phyloP scores from a whole-genome alignment of 1,140 invertebrate species.

The Bombus sylvicola region DNA sequence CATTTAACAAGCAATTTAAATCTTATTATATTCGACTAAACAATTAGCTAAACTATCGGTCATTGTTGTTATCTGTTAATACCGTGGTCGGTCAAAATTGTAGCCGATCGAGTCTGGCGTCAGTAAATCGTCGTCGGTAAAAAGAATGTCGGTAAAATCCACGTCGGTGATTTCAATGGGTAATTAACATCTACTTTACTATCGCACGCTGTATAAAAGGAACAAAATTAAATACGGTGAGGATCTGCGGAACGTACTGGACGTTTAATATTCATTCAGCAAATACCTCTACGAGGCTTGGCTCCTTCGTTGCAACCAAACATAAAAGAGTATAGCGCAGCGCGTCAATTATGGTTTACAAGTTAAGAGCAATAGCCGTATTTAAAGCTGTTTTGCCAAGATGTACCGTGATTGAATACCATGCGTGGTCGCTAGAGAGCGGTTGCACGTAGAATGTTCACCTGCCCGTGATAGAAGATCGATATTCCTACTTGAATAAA shows the following conservation, averaged over 20 bases:
- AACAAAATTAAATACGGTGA: background rate
- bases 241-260: background rate
- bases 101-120: no score
- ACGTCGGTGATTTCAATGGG: no score
- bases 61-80: no score
- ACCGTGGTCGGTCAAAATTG: no score
- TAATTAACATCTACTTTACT: background rate
- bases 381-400: background rate
- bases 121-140: no score
- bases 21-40: no score
- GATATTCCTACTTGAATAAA: conserved; percentile 36
- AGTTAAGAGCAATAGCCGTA: background rate
- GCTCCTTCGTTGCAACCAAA: background rate
- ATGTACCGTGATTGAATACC: background rate
- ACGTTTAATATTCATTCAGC: background rate
- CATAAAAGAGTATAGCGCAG: background rate
- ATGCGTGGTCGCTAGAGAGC: background rate
- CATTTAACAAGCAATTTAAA: no score
- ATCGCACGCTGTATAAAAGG: background rate
- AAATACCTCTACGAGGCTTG: background rate
- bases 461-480: conserved; percentile 29
- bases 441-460: conserved; percentile 1
- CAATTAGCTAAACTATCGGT: no score
- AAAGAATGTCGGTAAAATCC: no score
- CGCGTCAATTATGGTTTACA: background rate